Percentiles rank a stretch among this genome's conserved stretches.
Conservation (phyloP, 2,888 invertebrate species). For the Hypomecis atomaria region DNA sequence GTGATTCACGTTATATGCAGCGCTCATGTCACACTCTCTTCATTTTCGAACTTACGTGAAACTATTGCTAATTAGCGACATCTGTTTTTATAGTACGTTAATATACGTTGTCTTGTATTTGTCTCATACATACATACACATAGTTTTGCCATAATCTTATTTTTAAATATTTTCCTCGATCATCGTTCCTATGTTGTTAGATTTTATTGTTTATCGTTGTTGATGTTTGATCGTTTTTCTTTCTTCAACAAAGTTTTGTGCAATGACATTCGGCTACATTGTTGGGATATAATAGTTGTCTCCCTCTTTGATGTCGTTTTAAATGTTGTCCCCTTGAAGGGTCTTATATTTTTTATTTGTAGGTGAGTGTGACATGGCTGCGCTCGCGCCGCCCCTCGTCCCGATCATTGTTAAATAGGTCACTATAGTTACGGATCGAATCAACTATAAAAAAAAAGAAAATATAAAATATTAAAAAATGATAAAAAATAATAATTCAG, state of each 20-base stretch:
- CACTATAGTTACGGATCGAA: constrained; percentile 73
- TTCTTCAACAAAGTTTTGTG: constrained; percentile 32
- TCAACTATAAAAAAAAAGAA: constrained; percentile 62
- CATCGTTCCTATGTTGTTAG: constrained; percentile 22
- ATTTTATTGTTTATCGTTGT: constrained; percentile 22
- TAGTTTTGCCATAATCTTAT: not conserved
- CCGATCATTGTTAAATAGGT: constrained; percentile 66
- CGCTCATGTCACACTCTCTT: constrained; percentile 54
- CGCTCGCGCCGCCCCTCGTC: constrained; percentile 62
- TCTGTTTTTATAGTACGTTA: constrained; percentile 11
- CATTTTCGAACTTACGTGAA: not conserved
- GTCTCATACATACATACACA: too few species aligned
- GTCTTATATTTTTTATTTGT: constrained; percentile 4
- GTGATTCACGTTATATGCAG: constrained; percentile 41
- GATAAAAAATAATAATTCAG: constrained; percentile 57
- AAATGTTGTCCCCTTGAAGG: constrained; percentile 18
- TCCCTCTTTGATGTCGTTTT: constrained; percentile 24
- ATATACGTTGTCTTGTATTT: too few species aligned
- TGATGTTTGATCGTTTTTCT: constrained; percentile 8
- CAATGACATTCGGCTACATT: constrained; percentile 9
- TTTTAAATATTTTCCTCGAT: not conserved
- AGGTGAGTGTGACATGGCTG: constrained; percentile 50
- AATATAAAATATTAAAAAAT: constrained; percentile 53
- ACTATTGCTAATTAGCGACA: constrained; percentile 7
- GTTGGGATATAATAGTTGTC: not conserved